Evolutionary conservation across 2,888 invertebrate genomes (phyloP).

Genomic region (Lobophora halterata): DNA sequence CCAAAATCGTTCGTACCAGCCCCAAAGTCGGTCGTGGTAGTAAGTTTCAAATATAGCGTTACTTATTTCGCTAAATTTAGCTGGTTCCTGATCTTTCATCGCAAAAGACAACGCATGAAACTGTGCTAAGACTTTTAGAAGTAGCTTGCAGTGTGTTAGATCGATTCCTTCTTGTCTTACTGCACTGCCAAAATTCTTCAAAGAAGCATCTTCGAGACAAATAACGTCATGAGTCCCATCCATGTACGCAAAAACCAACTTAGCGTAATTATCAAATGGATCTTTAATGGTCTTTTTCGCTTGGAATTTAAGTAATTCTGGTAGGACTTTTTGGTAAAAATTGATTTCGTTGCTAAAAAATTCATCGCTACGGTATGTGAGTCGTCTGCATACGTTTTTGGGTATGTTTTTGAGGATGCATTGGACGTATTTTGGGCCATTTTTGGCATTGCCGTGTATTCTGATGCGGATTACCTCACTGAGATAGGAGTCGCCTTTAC

Average conservation of each 20-base stretch:
- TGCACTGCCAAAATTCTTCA: constrained; percentile 65
- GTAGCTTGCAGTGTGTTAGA: constrained; percentile 68
- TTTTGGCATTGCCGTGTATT: constrained; percentile 67
- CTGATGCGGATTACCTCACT: constrained; percentile 83
- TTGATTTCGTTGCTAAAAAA: constrained; percentile 86
- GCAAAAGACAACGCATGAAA: constrained; percentile 82
- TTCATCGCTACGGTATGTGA: constrained; percentile 83
- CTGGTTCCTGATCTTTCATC: constrained; percentile 76
- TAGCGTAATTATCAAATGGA: constrained; percentile 75
- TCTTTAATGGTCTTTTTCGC: constrained; percentile 54
- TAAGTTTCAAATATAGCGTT: constrained; percentile 77
- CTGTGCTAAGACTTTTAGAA: constrained; percentile 77
- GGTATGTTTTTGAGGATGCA: constrained; percentile 85
- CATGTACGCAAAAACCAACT: constrained; percentile 62
- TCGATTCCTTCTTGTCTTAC: constrained; percentile 75
- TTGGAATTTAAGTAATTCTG: constrained; percentile 68
- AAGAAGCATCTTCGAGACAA: constrained; percentile 77
- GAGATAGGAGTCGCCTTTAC: constrained; percentile 86
- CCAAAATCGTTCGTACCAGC: constrained; percentile 81
- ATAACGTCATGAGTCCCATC: constrained; percentile 81
- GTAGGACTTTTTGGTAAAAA: constrained; percentile 81
- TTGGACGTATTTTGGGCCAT: constrained; percentile 60
- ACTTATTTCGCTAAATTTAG: constrained; percentile 66
- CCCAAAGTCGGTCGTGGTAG: constrained; percentile 73
- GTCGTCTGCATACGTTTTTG: constrained; percentile 80